phyloP scores from a whole-genome alignment of 2,797 vertebrate species.

The Sphenopsis melanotis region DNA sequence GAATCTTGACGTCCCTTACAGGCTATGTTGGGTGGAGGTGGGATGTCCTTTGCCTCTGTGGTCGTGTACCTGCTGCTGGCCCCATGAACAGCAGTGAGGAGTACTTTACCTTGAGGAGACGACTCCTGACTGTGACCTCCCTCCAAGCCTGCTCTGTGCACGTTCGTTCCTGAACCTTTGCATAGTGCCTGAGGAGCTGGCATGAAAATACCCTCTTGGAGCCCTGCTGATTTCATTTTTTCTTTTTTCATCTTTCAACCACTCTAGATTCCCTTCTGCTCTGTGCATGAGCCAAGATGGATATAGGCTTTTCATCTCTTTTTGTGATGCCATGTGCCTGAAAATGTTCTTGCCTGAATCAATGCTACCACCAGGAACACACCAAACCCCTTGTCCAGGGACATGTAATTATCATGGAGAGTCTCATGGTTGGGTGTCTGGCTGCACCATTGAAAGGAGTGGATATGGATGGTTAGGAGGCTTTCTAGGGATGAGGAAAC shows the following conservation, averaged over 20 bases:
- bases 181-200: background rate
- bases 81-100: background rate
- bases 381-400: background rate
- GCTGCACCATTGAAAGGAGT: background rate
- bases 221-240: background rate
- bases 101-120: background rate
- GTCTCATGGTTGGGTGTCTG: background rate
- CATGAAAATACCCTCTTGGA: background rate
- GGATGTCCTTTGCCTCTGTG: background rate
- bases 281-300: background rate
- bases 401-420: background rate
- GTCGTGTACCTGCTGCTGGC: background rate
- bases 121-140: background rate
- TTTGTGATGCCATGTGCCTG: background rate
- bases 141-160: background rate
- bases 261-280: background rate
- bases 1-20: background rate
- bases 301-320: conserved; percentile 23
- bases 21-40: background rate
- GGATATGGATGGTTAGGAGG: background rate
- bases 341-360: background rate
- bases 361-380: background rate
- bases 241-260: conserved; percentile 1
- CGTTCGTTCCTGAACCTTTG: conserved; percentile 7
- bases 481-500: background rate